These are phyloP conservation scores for Tragelaphus imberbis DNA, from an alignment of 2,113 vertebrate species.

Conservation along the genomic window DNA sequence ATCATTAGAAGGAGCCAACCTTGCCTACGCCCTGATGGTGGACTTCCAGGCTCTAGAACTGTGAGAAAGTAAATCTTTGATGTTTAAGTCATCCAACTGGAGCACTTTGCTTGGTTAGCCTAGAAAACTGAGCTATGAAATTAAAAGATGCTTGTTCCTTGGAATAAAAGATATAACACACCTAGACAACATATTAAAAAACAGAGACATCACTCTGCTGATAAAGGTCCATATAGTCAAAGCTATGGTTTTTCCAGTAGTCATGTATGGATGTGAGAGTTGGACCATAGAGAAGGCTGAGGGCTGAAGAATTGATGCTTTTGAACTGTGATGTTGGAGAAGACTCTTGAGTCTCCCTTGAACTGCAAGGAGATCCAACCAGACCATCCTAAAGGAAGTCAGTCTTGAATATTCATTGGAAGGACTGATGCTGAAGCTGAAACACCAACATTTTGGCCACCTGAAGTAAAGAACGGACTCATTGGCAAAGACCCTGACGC, in stretches of 20 bases:
- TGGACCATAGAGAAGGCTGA: not conserved
- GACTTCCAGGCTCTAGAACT: not conserved
- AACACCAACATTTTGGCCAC: not conserved
- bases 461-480: not conserved
- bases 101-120: rapidly evolving
- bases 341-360: not conserved
- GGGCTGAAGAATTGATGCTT: not conserved
- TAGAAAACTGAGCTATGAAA: not conserved
- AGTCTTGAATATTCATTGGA: not conserved
- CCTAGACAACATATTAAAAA: not conserved
- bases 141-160: not conserved
- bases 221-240: not conserved
- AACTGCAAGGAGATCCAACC: not conserved
- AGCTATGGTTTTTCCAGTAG: not conserved
- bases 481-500: not conserved
- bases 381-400: not conserved
- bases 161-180: not conserved
- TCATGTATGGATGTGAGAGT: not conserved
- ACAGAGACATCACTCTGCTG: not conserved
- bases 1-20: not conserved
- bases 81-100: not conserved
- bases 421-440: not conserved
- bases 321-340: not conserved
- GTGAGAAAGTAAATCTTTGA: not conserved
- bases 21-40: not conserved